Conservation (phyloP, 2,888 invertebrate species). For the Dasysyrphus tricinctus region DNA sequence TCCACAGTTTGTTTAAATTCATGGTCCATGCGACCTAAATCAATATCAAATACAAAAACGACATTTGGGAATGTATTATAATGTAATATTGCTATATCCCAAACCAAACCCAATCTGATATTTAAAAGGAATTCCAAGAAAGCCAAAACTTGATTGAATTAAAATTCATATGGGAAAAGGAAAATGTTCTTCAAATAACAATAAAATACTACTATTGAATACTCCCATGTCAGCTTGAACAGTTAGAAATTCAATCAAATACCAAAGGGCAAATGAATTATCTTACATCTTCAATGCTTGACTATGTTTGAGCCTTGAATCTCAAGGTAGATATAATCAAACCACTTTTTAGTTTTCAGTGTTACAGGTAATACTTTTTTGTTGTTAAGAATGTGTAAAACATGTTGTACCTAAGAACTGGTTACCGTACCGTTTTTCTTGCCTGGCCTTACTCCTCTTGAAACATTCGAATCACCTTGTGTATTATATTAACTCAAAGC, state of each 20-base stretch:
- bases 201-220: slow-evolving; percentile 40
- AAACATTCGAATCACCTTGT: not conserved
- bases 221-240: slow-evolving; percentile 44
- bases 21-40: slow-evolving; percentile 41
- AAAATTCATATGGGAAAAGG: slow-evolving; percentile 48
- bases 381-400: too few species aligned
- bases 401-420: not conserved
- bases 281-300: too few species aligned
- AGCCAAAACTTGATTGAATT: slow-evolving; percentile 58
- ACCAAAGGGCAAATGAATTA: not conserved
- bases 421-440: not conserved
- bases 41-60: slow-evolving; percentile 41
- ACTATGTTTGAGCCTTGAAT: too few species aligned
- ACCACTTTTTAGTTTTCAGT: too few species aligned
- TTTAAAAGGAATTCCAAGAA: slow-evolving; percentile 43
- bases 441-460: not conserved
- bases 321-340: too few species aligned
- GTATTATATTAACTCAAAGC: not conserved
- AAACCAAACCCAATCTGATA: not conserved
- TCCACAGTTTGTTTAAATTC: slow-evolving; percentile 4
- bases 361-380: too few species aligned
- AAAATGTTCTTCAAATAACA: slow-evolving; percentile 56
- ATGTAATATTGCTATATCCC: not conserved
- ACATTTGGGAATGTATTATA: slow-evolving; percentile 1
- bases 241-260: slow-evolving; percentile 53